A percentile compares a stretch with the other conserved stretches of the same genome.
Conservation (phyloP, 2,113 vertebrate species). For the Neoarius graeffei region DNA sequence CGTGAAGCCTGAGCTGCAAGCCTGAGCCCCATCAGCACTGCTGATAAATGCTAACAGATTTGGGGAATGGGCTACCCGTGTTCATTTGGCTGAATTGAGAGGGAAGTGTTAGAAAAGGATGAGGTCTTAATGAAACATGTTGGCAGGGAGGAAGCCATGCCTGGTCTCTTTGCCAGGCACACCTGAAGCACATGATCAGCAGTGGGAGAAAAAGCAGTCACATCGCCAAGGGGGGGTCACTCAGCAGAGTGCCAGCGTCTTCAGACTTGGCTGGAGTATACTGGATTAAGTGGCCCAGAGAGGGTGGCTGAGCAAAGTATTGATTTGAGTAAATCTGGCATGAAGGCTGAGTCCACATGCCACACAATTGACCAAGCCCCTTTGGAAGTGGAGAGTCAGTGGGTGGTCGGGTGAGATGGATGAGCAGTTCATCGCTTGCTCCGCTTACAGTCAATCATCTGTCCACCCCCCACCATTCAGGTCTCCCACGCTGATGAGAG, state of each 20-base stretch:
- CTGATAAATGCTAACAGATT: conserved; percentile 46
- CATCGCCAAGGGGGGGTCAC: conserved; percentile 64
- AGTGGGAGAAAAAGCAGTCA: conserved; percentile 60
- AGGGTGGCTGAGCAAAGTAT: conserved; percentile 51
- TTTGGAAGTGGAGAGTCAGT: conserved; percentile 66
- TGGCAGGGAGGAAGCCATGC: conserved; percentile 57
- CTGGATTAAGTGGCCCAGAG: conserved; percentile 62
- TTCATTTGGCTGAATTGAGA: conserved; percentile 36
- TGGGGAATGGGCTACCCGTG: conserved; percentile 8
- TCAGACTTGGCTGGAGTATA: conserved; percentile 50
- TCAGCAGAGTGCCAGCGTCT: conserved; percentile 49
- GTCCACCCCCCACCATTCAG: conserved; percentile 52
- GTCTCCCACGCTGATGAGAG: conserved; percentile 60
- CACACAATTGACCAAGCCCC: conserved; percentile 69
- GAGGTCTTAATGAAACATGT: conserved; percentile 67
- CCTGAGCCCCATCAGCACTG: conserved; percentile 42
- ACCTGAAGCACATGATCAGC: conserved; percentile 67
- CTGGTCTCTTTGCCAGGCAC: conserved; percentile 65
- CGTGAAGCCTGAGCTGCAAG: conserved; percentile 35
- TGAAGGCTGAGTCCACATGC: conserved; percentile 64
- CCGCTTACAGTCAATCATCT: conserved; percentile 66
- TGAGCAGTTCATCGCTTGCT: conserved; percentile 65
- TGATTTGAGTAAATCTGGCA: conserved; percentile 73
- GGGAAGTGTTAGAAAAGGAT: conserved; percentile 61
- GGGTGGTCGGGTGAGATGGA: conserved; percentile 62